These are phyloP conservation scores for Lophius americanus DNA, from an alignment of 2,797 vertebrate species.

Conservation along the genomic window DNA sequence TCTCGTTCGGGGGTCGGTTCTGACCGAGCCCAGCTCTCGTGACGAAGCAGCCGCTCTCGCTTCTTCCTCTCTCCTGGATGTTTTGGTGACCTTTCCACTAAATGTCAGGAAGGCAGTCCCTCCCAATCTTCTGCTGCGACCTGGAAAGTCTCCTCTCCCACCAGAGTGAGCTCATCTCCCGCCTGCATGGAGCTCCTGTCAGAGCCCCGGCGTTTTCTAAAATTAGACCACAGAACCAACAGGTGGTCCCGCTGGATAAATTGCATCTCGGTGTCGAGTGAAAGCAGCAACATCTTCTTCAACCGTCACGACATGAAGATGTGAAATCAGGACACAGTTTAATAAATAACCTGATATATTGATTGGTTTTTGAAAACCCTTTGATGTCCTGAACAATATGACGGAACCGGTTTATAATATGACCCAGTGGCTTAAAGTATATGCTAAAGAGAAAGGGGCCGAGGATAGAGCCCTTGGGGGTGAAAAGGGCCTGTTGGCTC, in stretches of 20 bases:
- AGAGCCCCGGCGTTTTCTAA: not conserved
- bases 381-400: no score
- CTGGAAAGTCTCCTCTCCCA: constrained; percentile 5
- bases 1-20: not conserved
- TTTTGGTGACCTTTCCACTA: constrained; percentile 33
- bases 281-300: no score
- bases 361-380: no score
- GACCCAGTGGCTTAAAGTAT: no score
- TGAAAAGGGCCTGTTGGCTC: no score
- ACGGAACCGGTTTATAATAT: no score
- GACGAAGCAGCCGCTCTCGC: constrained; percentile 1
- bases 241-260: not conserved
- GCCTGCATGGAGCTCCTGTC: not conserved
- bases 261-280: no score
- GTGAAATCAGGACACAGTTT: not conserved
- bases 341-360: no score
- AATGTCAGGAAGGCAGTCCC: constrained; percentile 13
- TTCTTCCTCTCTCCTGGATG: not conserved
- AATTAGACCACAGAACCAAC: not conserved
- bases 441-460: no score
- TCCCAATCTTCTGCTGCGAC: constrained; percentile 1
- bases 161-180: constrained; percentile 1
- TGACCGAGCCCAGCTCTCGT: constrained; percentile 15
- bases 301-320: not conserved
- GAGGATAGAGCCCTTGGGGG: no score